Base-by-base conservation (phyloP, 1,140 invertebrate genomes). In the Drosophila nigromelanica region DNA sequence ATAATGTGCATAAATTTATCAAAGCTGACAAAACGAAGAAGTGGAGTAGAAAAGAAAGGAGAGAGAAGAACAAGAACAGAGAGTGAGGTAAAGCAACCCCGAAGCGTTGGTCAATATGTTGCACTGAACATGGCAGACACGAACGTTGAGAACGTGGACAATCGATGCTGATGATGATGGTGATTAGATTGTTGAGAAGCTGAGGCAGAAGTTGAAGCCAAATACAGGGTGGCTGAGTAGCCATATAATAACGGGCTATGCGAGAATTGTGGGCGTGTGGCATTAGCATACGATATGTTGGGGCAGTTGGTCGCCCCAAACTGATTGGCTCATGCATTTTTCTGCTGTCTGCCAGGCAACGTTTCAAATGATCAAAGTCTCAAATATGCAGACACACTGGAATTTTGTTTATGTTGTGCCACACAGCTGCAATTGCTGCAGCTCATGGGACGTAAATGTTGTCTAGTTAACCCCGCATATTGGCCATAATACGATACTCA, bases 1-100 rank as follows among this genome's bases (percentile, higher is more conserved):
- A 86, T 86, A 86, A 86, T 87, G 81, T 86, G 82, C 81, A 86
- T 86, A 86, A 86, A 86, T 86, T 87, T 81, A 71, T 72, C 71
- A 68, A 66, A 78, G 60, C 61, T 40, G 45, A 60, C 40, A 63
- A 60, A 50, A 55, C 3, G 30, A 1, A 33, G 14, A 6, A 27
- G 10, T 11, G 47, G 11, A 42, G 24, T 43, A 70, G 37, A 21
- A 1, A 7, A 59, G 4, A 30, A 15, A 7, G 21, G 21, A 48
- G 8, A 10, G n/a, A 56, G 6, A 27, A 1, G 5, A 42, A 30
- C n/a, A 15, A 21, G 6, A 18, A 62, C 7, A 11, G 7, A 24
- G 35, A 39, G 21, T 5, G n/a, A 51, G 52, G 33, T 39, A 21
- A 47, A 64, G 55, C 51, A 61, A 59, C 63, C 33, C 61, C 68